Conservation (phyloP, 2,888 invertebrate species). For the Andrena dorsata region DNA sequence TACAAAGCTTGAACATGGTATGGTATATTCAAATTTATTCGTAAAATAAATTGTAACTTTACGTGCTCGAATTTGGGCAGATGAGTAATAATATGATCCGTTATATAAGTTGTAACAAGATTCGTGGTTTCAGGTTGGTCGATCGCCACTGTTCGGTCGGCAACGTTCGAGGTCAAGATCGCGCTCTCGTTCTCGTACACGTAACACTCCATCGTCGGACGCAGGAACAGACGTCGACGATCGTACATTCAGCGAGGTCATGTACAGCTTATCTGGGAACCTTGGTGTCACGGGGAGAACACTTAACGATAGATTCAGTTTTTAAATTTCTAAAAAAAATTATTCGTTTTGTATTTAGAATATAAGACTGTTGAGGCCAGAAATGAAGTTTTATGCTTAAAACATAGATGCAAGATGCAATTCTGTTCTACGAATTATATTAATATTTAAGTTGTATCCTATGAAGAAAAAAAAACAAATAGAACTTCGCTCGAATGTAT, state of each 20-base stretch:
- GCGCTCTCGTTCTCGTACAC: conserved; percentile 80
- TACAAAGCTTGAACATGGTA: conserved; percentile 77
- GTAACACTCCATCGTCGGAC: conserved; percentile 70
- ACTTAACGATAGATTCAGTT: conserved; percentile 83
- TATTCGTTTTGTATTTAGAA: conserved; percentile 69
- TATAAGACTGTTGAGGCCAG: conserved; percentile 65
- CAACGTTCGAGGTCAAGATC: conserved; percentile 77
- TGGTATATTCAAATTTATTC: conserved; percentile 4
- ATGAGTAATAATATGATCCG: neutral
- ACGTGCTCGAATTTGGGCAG: neutral
- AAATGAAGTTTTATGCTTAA: conserved; percentile 60
- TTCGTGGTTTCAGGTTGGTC: conserved; percentile 59
- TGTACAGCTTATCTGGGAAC: conserved; percentile 81
- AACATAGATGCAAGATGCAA: conserved; percentile 33
- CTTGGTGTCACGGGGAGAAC: conserved; percentile 82
- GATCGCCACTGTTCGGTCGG: conserved; percentile 70
- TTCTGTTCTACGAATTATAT: conserved; percentile 28
- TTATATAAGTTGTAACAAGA: neutral
- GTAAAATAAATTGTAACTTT: no score
- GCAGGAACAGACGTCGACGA: conserved; percentile 76
- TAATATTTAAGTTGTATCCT: conserved; percentile 34
- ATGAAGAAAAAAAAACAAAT: neutral
- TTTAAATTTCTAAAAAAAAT: conserved; percentile 64
- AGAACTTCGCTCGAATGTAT: conserved; percentile 10
- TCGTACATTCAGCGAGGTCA: conserved; percentile 81